Evolutionary conservation across 2,113 vertebrate genomes (phyloP), one percentile per base, ranked within the genome.

Genomic region (Barnardius zonarius): DNA sequence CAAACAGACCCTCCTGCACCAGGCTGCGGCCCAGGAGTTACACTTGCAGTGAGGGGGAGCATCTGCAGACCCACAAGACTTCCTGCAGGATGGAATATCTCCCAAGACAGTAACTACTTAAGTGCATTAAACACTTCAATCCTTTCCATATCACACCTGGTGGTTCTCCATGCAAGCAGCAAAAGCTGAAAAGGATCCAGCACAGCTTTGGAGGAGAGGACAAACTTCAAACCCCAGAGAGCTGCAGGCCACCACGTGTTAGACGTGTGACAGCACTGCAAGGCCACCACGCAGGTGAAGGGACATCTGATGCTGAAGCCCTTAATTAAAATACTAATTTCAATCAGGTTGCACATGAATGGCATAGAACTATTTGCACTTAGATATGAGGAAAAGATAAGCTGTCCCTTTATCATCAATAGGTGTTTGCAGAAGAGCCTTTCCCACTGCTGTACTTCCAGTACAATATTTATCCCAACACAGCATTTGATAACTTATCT

Each of bases 281-380:
- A 54, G 24, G 25, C 55, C 74, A 44, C 61, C 25, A 31, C 5
- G 1, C 23, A 59, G 86, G 51, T 5, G 30, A 49, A 61, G 4
- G 4, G 33, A 63, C 25, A 37, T n/a, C 62, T 63, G 17, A 43
- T 2, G 2, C 81, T 63, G 44, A 43, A 33, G 54, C 8, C 57
- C 75, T 91, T 96, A 83, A 95, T 95, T 96, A 90, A 92, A 88
- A 39, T 13, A 66, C 18, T 22, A 20, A 90, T 86, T 68, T 77
- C 74, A 78, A 80, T 64, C 57, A 51, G 37, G 70, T 69, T 86
- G 80, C 69, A 72, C 79, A 43, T 1, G 6, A 80, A 24, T 39
- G 39, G 48, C 1, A 0, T 23, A 62, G 31, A 91, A 88, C 39
- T 95, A 79, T 95, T 90, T 91, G 83, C 51, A 20, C n/a, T 88